Percentiles rank a stretch among this genome's conserved stretches.
Conservation (phyloP, 2,797 vertebrate species). For the Gymnocypris eckloni region DNA sequence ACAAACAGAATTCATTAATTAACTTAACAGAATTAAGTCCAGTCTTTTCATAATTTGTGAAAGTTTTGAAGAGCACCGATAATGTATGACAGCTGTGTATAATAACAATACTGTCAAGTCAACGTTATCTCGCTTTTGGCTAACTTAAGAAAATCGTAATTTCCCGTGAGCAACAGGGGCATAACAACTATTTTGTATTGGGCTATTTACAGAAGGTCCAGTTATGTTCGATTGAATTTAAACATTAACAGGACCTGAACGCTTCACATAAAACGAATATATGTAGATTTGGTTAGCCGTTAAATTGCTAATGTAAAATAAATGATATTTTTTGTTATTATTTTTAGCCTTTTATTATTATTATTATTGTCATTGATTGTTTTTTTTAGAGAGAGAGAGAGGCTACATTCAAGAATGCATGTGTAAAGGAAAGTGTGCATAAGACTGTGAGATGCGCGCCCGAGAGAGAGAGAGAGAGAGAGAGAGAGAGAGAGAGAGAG, state of each 20-base stretch:
- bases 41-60: neutral
- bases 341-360: neutral
- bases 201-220: neutral
- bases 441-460: neutral
- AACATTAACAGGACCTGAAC: neutral
- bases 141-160: neutral
- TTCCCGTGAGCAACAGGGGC: neutral
- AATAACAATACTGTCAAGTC: neutral
- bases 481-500: neutral
- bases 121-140: neutral
- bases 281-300: neutral
- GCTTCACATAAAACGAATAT: neutral
- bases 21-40: neutral
- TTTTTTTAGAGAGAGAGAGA: neutral
- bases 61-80: neutral
- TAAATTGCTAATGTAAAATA: neutral
- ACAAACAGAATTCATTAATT: too few relatives aligned
- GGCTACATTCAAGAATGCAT: neutral
- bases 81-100: neutral
- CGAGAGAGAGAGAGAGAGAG: constrained; percentile 6
- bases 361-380: neutral
- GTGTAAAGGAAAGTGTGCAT: neutral
- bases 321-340: neutral
- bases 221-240: neutral
- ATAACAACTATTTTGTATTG: neutral